These are phyloP conservation scores for Epinephelus malabaricus DNA, from an alignment of 2,797 vertebrate genomes.

Conservation along the genomic window DNA sequence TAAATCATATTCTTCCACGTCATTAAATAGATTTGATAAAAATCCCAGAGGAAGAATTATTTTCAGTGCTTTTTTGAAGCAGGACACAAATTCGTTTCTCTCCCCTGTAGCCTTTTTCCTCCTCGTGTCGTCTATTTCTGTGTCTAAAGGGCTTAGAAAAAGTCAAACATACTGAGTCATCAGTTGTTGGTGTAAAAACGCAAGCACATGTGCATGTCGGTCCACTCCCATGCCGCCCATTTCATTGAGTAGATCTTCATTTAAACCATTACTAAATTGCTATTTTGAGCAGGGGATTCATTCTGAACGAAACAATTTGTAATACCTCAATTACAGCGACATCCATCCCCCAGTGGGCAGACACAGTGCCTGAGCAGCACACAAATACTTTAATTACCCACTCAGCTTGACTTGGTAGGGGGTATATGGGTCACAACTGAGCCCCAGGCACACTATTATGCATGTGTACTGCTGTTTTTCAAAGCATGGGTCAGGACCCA, in stretches of 20 bases:
- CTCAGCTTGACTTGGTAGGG: conserved; percentile 61
- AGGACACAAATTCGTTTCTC: not conserved
- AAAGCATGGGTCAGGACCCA: conserved; percentile 57
- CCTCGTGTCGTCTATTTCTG: not conserved
- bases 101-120: not conserved
- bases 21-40: conserved; percentile 10
- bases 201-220: not conserved
- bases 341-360: conserved; percentile 53
- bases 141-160: not conserved
- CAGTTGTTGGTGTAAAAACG: not conserved
- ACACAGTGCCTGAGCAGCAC: conserved; percentile 52
- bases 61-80: conserved; percentile 8
- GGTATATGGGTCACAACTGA: conserved; percentile 64
- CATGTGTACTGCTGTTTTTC: conserved; percentile 54
- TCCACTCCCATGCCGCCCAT: not conserved
- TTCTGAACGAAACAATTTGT: conserved; percentile 66
- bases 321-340: conserved; percentile 70
- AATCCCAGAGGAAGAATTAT: conserved; percentile 10
- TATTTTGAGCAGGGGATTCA: conserved; percentile 55
- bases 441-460: conserved; percentile 53
- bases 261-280: conserved; percentile 43
- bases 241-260: conserved; percentile 27
- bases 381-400: conserved; percentile 73
- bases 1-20: conserved; percentile 13
- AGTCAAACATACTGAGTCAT: conserved; percentile 4